Evolutionary conservation across 2,113 vertebrate genomes (phyloP), one percentile per base, ranked within the genome.

Genomic region (Misgurnus mizolepis): DNA sequence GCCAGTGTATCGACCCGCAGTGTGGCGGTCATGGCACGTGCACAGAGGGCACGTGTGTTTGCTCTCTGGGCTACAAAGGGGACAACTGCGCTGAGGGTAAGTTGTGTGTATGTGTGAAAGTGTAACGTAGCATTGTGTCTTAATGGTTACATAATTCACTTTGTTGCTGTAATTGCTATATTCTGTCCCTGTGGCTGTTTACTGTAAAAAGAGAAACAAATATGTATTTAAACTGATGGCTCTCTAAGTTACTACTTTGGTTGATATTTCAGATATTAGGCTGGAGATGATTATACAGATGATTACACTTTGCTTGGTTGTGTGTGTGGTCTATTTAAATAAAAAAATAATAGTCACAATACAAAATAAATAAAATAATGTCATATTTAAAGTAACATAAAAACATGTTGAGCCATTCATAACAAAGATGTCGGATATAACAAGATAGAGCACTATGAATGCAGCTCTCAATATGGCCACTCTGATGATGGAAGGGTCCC

Each of bases 11-110:
- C 53, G 96, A 99, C 88, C 97, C 98, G 27, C 94, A 95, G 0
- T 99, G 98, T 60, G 93, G 95, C 49, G 95, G 96, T 79, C 98
- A 97, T 0, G 98, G 98, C 85, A 95, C 96, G 88, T 99, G 98
- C 91, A 94, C 95, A 0, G 94, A 96, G 3, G 98, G 98, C 67
- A 97, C 92, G 91, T 99, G 98, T 10, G 92, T 97, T 87, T 99
- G 97, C 81, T 94, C 96, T 0, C 90, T 96, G 5, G 97, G 98
- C 85, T 98, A 95, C 89, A 99, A 98, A 88, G 98, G 98, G 60
- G 93, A 93, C 72, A 97, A 90, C 90, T 99, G 98, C 80, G 95
- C 94, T 76, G 95, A 98, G 94, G 98, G 98, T 99, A 87, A 92
- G 93, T 34, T 34, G 1, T 34, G 27, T 22, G 49, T 62, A 4